Base-by-base conservation (phyloP, 2,797 vertebrate genomes). In the Glyptemys insculpta region DNA sequence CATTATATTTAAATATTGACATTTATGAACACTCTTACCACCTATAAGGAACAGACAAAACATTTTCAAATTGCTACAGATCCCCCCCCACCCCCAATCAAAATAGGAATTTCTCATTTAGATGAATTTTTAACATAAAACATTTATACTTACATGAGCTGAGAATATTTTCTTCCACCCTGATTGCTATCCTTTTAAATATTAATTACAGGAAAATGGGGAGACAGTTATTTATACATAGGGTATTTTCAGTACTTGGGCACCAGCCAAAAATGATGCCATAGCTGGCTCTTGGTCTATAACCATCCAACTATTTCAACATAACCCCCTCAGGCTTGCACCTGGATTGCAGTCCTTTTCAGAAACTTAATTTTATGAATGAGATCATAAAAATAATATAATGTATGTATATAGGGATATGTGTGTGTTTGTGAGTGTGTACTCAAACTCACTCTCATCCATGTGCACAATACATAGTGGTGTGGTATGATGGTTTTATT, bases 171-270 rank as follows among this genome's bases (percentile, higher is more conserved):
- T 85, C 15, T 91, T 94, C 93, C 81, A 27, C 5, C 19, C 37
- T n/a, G 18, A 78, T 86, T 86, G 29, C 81, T 93, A 94, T 92
- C 15, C 57, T 93, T 94, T 96, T 90, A 83, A 80, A 80, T 89
- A 41, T 6, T 34, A 37, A 87, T 88, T 57, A 25, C 89, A 68
- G 85, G 31, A 65, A 79, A 52, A 34, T 74, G 15, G 68, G 50
- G 81, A 83, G 62, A 83, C 79, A 88, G 5, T 49, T 49, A 11
- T 80, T 37, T 34, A 23, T 86, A n/a, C 54, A 76, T 57, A 87
- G 52, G 8, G 34, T 90, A 56, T 85, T 76, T 85, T 85, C 81
- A 79, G 74, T 80, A 15, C 76, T 89, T 96, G 90, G 87, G 56
- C 6, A 1, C 3, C 4, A 87, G 76, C 89, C 92, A 91, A 82